Evolutionary conservation across 1,140 invertebrate species (phyloP).

Genomic region (Mamestra configurata): DNA sequence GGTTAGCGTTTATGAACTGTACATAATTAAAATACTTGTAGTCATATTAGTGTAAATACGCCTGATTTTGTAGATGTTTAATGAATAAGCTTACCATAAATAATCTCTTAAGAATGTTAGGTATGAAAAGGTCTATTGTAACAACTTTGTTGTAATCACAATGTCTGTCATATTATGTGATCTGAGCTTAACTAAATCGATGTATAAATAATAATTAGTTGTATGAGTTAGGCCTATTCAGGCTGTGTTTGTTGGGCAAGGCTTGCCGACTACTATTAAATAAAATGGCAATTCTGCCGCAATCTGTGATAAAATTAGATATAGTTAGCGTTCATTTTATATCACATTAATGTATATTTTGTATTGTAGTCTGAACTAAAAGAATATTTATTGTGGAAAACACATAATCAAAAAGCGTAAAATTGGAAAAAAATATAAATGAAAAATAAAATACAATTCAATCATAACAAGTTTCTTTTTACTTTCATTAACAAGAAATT

Average conservation of each 20-base stretch:
- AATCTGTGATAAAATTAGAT: constrained; percentile 86
- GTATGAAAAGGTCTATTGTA: constrained; percentile 19
- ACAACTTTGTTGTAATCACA: constrained; percentile 46
- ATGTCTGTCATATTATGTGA: constrained; percentile 51
- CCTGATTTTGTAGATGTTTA: constrained; percentile 53
- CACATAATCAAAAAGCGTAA: constrained; percentile 77
- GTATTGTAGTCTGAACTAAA: constrained; percentile 81
- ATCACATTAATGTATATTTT: constrained; percentile 81
- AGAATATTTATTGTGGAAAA: constrained; percentile 86
- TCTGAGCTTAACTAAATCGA: constrained; percentile 50
- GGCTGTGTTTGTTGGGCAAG: constrained; percentile 78
- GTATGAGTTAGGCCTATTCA: constrained; percentile 67
- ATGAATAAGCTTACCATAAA: constrained; percentile 11
- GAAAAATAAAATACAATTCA: constrained; percentile 49
- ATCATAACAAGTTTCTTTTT: constrained; percentile 31
- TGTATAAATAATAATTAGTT: constrained; percentile 54
- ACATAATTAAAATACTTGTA: constrained; percentile 63
- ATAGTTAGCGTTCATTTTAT: constrained; percentile 71
- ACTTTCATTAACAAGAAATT: constrained; percentile 8
- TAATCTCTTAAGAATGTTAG: constrained; percentile 32
- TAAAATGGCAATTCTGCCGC: constrained; percentile 77
- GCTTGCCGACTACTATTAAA: constrained; percentile 77
- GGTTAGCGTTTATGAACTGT: constrained; percentile 79
- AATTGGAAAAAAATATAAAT: constrained; percentile 72
- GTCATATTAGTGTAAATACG: constrained; percentile 64